A percentile compares a stretch with the other conserved stretches of the same genome.
These are phyloP conservation scores for Platichthys stellatus DNA, from an alignment of 2,113 vertebrate genomes.

Conservation along the genomic window DNA sequence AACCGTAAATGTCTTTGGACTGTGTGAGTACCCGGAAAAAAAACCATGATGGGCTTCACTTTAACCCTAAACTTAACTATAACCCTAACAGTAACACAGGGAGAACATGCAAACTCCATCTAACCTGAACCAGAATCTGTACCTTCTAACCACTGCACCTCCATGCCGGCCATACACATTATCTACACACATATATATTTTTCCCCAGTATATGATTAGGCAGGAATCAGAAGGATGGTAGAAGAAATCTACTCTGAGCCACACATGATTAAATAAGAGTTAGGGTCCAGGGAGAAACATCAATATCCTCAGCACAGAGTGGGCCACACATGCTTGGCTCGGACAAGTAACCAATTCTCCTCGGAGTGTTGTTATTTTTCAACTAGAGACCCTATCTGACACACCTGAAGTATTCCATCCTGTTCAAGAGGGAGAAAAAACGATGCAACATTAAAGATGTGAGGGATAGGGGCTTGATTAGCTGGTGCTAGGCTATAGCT, in stretches of 20 bases:
- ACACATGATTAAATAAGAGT: constrained; percentile 33
- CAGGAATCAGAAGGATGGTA: too few species aligned
- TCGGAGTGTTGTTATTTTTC: constrained; percentile 32
- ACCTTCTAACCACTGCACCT: too few species aligned
- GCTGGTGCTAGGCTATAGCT: constrained; percentile 19
- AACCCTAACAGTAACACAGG: too few species aligned
- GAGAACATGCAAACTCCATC: too few species aligned
- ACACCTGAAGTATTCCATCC: constrained; percentile 54
- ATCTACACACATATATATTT: too few species aligned
- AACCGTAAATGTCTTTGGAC: too few species aligned
- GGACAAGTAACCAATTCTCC: constrained; percentile 28
- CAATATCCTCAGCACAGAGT: constrained; percentile 4
- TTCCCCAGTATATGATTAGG: too few species aligned
- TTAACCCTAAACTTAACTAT: too few species aligned
- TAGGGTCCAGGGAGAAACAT: constrained; percentile 16
- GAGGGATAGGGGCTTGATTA: constrained; percentile 51
- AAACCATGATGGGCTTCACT: too few species aligned
- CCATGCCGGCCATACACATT: too few species aligned
- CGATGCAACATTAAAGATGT: constrained; percentile 42
- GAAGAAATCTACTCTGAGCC: constrained; percentile 11
- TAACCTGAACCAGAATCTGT: too few species aligned
- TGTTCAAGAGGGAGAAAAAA: constrained; percentile 33
- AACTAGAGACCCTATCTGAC: constrained; percentile 52
- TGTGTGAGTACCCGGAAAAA: too few species aligned
- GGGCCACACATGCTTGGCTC: constrained; percentile 17